A percentile compares a stretch with the other conserved stretches of the same genome.
phyloP scores from a whole-genome alignment of 2,113 vertebrate species.

The Apus apus region DNA sequence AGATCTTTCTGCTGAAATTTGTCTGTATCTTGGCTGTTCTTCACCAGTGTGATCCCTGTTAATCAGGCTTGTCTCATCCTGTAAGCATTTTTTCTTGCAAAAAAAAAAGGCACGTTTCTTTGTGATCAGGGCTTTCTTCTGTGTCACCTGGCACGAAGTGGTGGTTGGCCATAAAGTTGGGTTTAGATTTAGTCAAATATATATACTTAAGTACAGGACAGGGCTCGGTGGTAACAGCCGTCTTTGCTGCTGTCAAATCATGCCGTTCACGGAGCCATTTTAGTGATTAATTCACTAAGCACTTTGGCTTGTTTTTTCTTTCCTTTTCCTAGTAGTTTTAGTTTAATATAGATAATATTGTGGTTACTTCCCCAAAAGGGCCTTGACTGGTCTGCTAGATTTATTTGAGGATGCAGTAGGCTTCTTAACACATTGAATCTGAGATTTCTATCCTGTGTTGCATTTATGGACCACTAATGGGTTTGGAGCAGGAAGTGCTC shows the following conservation, averaged over 20 bases:
- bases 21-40: not conserved
- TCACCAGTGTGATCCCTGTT: not conserved
- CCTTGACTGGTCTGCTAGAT: not conserved
- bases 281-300: not conserved
- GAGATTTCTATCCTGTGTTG: not conserved
- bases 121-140: not conserved
- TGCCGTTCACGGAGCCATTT: not conserved
- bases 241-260: not conserved
- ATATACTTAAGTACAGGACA: not conserved
- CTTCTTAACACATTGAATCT: not conserved
- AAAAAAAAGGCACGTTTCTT: not conserved
- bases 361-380: not conserved
- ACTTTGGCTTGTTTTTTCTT: not conserved
- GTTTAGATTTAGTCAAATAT: not conserved
- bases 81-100: not conserved
- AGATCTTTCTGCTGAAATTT: not conserved
- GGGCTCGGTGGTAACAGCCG: not conserved
- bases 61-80: slow-evolving; percentile 17
- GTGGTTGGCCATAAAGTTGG: not conserved
- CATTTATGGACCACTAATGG: not conserved
- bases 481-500: not conserved
- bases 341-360: not conserved
- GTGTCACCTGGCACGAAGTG: not conserved
- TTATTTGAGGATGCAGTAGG: not conserved
- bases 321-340: not conserved